Evolutionary conservation across 2,888 invertebrate genomes (phyloP).

Genomic region (Acanthoscelides obtectus): DNA sequence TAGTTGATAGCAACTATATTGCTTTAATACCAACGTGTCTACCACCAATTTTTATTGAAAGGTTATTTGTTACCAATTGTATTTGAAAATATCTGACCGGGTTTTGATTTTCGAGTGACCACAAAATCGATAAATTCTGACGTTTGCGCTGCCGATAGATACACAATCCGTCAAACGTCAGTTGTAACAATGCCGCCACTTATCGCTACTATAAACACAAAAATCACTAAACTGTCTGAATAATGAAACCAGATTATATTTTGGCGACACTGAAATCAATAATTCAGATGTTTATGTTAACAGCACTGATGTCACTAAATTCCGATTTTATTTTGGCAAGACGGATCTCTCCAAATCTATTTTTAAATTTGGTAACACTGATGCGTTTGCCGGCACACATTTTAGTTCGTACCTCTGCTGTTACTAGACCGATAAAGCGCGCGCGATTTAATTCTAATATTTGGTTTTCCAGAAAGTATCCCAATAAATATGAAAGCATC

Average conservation of each 20-base stretch:
- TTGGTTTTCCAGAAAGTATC: slow-evolving; percentile 68
- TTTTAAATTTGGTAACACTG: too few relatives aligned
- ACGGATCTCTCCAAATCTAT: background rate
- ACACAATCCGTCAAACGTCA: background rate
- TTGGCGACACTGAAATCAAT: too few relatives aligned
- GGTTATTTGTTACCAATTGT: background rate
- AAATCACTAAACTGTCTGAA: background rate
- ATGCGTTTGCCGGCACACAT: too few relatives aligned
- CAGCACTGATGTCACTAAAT: background rate
- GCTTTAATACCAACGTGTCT: background rate
- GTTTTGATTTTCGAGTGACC: background rate
- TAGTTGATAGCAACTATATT: background rate
- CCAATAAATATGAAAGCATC: slow-evolving; percentile 99
- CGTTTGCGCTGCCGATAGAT: background rate
- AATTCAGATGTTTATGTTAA: too few relatives aligned
- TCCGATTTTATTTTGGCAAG: background rate
- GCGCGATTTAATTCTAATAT: slow-evolving; percentile 7
- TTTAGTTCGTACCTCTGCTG: too few relatives aligned
- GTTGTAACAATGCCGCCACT: background rate
- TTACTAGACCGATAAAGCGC: background rate
- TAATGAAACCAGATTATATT: background rate
- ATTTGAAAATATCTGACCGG: background rate
- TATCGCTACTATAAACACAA: background rate
- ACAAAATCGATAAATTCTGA: background rate
- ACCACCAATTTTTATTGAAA: background rate